These are phyloP conservation scores for Petrocephalus schoutedeni DNA, from an alignment of 2,797 vertebrate species.

Conservation along the genomic window DNA sequence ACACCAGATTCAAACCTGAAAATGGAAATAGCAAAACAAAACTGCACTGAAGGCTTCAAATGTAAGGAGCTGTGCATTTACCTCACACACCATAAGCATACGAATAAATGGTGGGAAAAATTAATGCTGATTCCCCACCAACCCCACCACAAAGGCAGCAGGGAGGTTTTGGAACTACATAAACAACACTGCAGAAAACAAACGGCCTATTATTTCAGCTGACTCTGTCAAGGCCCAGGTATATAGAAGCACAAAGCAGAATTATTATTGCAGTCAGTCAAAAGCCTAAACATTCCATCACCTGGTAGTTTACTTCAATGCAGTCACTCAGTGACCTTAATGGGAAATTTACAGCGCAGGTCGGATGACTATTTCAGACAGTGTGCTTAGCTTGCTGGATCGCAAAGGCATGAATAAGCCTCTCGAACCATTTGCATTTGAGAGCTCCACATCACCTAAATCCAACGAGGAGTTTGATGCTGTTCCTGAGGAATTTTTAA, in stretches of 20 bases:
- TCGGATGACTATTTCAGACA: conserved; percentile 57
- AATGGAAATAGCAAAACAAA: not conserved
- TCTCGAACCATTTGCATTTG: not conserved
- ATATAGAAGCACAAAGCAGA: conserved; percentile 49
- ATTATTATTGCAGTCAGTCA: conserved; percentile 66
- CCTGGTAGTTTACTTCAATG: conserved; percentile 45
- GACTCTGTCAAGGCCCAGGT: conserved; percentile 49
- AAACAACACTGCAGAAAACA: conserved; percentile 52
- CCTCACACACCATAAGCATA: not conserved
- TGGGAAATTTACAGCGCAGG: conserved; percentile 58
- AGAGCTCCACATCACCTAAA: conserved; percentile 21
- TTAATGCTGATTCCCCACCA: conserved; percentile 45
- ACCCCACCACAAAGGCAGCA: conserved; percentile 36
- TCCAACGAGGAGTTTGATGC: conserved; percentile 22
- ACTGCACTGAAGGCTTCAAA: not conserved
- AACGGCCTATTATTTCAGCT: conserved; percentile 64
- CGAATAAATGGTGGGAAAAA: not conserved
- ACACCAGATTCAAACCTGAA: not conserved
- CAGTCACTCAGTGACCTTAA: conserved; percentile 45
- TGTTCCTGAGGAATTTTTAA: conserved; percentile 30
- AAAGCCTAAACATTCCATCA: conserved; percentile 62
- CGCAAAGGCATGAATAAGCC: conserved; percentile 24
- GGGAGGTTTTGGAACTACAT: conserved; percentile 54
- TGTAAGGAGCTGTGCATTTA: not conserved
- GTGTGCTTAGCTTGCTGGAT: conserved; percentile 60